These are phyloP conservation scores for Nomia melanderi DNA, from an alignment of 1,140 invertebrate genomes.

Conservation along the genomic window DNA sequence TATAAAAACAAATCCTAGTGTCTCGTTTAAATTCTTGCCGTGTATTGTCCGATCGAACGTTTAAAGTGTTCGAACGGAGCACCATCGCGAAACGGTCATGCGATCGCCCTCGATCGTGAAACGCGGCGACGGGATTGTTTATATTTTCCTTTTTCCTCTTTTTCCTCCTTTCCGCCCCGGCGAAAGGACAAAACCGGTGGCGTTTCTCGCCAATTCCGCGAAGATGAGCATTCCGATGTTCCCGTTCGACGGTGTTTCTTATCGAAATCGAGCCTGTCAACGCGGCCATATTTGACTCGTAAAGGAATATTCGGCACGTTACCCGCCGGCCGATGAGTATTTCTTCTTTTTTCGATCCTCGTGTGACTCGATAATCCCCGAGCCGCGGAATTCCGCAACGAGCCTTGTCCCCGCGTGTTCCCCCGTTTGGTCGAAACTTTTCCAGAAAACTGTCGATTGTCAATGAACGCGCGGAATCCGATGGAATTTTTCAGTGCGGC, in stretches of 20 bases:
- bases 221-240: not conserved
- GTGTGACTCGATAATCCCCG: not conserved
- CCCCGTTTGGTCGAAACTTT: no score
- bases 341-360: not conserved
- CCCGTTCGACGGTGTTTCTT: not conserved
- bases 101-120: not conserved
- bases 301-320: conserved; percentile 20
- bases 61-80: not conserved
- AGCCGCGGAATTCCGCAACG: no score
- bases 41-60: not conserved
- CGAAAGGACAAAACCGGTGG: no score
- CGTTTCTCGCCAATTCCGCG: no score
- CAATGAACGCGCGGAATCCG: not conserved
- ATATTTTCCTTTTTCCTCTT: no score
- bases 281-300: not conserved
- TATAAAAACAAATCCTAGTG: not conserved
- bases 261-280: not conserved
- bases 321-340: not conserved
- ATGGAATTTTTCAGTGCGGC: no score
- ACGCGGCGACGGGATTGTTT: conserved; percentile 7
- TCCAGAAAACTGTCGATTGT: not conserved
- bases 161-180: not conserved
- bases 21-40: not conserved
- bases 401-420: no score
- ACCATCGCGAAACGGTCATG: not conserved